Percentiles rank a stretch among this genome's conserved stretches.
These are phyloP conservation scores for Philypnodon macrostomus DNA, from an alignment of 2,797 vertebrate genomes.

Conservation along the genomic window DNA sequence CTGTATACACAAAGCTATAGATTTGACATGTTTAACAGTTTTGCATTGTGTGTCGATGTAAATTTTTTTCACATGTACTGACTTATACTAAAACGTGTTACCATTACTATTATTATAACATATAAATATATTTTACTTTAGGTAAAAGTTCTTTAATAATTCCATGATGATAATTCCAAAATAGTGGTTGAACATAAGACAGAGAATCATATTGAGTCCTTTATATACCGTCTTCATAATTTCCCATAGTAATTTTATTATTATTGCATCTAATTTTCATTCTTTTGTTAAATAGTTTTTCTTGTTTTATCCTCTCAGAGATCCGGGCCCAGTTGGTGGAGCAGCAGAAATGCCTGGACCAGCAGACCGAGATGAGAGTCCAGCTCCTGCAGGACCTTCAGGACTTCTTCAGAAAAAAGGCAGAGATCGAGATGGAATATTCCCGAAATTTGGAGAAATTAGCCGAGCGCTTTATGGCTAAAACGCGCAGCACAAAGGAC, in stretches of 20 bases:
- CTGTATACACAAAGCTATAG: conserved; percentile 15
- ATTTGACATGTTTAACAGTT: too few relatives aligned
- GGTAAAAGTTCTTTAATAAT: too few relatives aligned
- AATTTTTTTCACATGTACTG: too few relatives aligned
- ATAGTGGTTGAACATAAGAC: too few relatives aligned
- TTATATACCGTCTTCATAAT: too few relatives aligned
- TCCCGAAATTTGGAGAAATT: conserved; percentile 95
- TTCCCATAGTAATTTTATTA: too few relatives aligned
- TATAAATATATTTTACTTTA: too few relatives aligned
- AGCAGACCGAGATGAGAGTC: conserved; percentile 96
- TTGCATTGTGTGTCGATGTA: too few relatives aligned
- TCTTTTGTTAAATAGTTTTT: background rate
- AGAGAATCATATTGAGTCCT: too few relatives aligned
- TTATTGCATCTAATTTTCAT: background rate
- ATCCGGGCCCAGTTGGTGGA: conserved; percentile 95
- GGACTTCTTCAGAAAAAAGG: conserved; percentile 98
- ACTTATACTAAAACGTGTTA: too few relatives aligned
- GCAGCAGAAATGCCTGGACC: conserved; percentile 98
- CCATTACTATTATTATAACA: too few relatives aligned
- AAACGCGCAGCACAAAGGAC: conserved; percentile 97
- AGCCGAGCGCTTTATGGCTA: conserved; percentile 98
- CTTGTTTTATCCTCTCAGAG: conserved; percentile 70
- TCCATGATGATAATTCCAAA: too few relatives aligned
- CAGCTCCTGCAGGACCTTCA: conserved; percentile 97
- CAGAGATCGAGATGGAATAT: conserved; percentile 97